Evolutionary conservation across 2,113 vertebrate species (phyloP), one percentile per base, ranked within the genome.

Genomic region (Tinamus guttatus): DNA sequence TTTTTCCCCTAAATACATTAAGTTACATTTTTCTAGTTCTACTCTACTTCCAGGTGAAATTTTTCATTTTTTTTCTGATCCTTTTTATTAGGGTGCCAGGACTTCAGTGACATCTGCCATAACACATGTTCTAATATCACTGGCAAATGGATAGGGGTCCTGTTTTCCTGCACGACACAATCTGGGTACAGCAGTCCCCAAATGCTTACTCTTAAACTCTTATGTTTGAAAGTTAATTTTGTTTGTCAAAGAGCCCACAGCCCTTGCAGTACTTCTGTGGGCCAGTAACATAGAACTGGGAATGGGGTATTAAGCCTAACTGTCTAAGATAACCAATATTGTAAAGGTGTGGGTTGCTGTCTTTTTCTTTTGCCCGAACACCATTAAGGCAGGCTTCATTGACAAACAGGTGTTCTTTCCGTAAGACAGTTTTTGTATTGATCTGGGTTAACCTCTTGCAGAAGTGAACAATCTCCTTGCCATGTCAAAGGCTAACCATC

Each of bases 401-500:
- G 94, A 95, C 95, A 97, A 97, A 96, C 92, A 94, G 87, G 95
- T 95, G 93, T 90, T 94, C 68, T 63, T 56, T 82, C 90, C 89
- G 93, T 91, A 80, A 91, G 96, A 95, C 92, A 95, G 95, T 94
- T 96, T 96, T 97, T 89, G 80, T 97, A 97, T 96, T 93, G 95
- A 96, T 97, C 91, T 87, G 77, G 56, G 89, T 92, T 97, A 96
- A 96, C 93, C 81, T 87, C 95, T 89, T 81, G 80, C 82, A 94
- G 86, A 83, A 97, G 94, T 95, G 95, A 97, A 90, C 95, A 92
- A 89, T 91, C 92, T 93, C 91, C 87, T 97, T 96, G 92, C 90
- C 83, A 63, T 96, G 95, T 95, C 97, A 96, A 96, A 97, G 95
- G 93, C 93, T 97, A 97, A 96, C 94, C 96, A 94, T 93, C 93